Base-by-base conservation (phyloP, 1,140 invertebrate species). In the Holotrichia oblita region DNA sequence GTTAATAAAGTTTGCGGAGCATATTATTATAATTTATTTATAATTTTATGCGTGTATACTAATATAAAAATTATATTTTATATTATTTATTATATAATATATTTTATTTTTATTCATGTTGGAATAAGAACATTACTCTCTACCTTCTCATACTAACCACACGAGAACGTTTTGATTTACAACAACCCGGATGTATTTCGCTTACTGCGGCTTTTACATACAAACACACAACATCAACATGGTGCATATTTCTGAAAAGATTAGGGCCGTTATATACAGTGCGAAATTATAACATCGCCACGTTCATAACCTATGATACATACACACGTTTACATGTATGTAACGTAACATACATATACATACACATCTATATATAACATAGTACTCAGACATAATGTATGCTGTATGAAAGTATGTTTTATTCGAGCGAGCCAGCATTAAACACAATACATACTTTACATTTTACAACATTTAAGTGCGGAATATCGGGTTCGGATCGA, bases 401-500 rank as follows among this genome's bases (percentile, higher is more conserved):
- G 61, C 61, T 64, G 61, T 64, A 64, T 64, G 61, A 64, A 64
- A 64, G 61, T 17, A 17, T 64, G 61, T 64, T 64, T 64, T 64
- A 64, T 64, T 64, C 61, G 61, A 20, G 9, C n/a, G 61, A 20
- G 61, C 61, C 61, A 20, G 61, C 61, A 64, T 27, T 64, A 73
- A 78, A 73, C 74, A 81, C 79, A 81, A 80, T 80, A 79, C 72
- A 75, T 73, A 79, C 77, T 81, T 81, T 81, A 81, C 80, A 80
- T 81, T 81, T 81, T 81, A 81, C 80, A 81, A 78, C 81, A 82
- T 82, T 81, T 80, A 79, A 77, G 80, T 64, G 61, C 61, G 80
- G 81, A 82, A 81, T 82, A 80, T 82, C 80, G 80, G 77, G 64
- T 74, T n/a, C 72, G 44, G 78, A 80, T 80, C 78, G 61, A 74